Conservation (phyloP, 2,113 vertebrate species). For the Acinonyx jubatus region DNA sequence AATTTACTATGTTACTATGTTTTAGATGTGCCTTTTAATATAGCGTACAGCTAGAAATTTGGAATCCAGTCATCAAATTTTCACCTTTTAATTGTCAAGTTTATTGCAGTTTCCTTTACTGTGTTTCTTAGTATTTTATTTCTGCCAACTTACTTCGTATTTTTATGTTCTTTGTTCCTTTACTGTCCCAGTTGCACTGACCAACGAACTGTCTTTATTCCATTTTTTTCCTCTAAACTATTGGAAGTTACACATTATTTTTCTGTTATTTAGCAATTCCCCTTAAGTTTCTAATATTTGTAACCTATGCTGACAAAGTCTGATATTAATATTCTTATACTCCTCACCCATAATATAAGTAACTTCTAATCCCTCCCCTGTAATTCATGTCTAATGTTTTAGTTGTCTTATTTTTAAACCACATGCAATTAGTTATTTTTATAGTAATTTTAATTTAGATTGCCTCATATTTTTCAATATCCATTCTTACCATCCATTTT, state of each 20-base stretch:
- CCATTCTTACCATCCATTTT: background rate
- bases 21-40: conserved; percentile 10
- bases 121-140: background rate
- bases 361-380: background rate
- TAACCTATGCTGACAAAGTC: background rate
- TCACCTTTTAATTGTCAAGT: background rate
- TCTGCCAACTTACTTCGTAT: background rate
- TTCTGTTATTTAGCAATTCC: background rate
- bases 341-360: background rate
- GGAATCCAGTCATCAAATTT: background rate
- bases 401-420: background rate
- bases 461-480: background rate
- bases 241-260: background rate
- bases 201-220: background rate
- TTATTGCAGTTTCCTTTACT: background rate
- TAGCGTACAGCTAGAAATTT: background rate
- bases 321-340: background rate
- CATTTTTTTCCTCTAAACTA: background rate
- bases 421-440: background rate
- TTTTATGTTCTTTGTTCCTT: background rate
- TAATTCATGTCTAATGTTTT: background rate
- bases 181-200: background rate
- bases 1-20: background rate
- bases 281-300: background rate
- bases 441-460: background rate